Base-by-base conservation (phyloP, 2,888 invertebrate species). In the Anagyrus pseudococci region DNA sequence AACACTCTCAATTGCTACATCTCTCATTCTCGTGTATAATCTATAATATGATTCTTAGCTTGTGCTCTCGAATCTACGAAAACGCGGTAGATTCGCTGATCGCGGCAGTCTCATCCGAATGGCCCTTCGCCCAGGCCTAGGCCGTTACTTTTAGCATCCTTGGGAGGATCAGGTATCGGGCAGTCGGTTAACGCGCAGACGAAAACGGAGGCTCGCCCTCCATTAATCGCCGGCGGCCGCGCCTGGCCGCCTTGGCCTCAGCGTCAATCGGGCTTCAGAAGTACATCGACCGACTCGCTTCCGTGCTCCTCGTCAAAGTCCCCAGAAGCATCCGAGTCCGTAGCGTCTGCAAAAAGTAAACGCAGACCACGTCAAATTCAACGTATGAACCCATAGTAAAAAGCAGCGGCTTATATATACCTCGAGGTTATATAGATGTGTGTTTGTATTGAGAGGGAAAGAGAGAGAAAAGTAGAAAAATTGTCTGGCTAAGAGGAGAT, bases 281-380 rank as follows among this genome's bases (percentile, higher is more conserved):
- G 60, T 26, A 70, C 66, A 58, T 72, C 72, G 43, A 67, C 64
- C n/a, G 68, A 52, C 46, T 68, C 68, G 22, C 67, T 69, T 25
- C 72, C 74, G 50, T 61, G 56, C 22, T 74, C 75, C 49, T 75
- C 76, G 52, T 72, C 70, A 58, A 56, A 69, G 46, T 72, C 68
- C 17, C 70, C 55, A 52, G 73, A 73, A 37, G 69, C 68, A 26
- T 74, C 73, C 23, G 72, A 74, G 58, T 74, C 73, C 58, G 58
- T 70, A 46, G 68, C 68, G 69, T 70, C 76, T 76, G 72, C 64
- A 76, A 75, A 74, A 73, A n/a, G n/a, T n/a, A n/a, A n/a, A n/a
- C n/a, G n/a, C n/a, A n/a, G n/a, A n/a, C n/a, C n/a, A 29, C 57
- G 37, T 55, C 64, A 37, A n/a, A n/a, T n/a, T n/a, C n/a, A n/a